Percentiles rank a stretch among this genome's conserved stretches.
Conservation (phyloP, 2,113 vertebrate species). For the Percina caprodes region DNA sequence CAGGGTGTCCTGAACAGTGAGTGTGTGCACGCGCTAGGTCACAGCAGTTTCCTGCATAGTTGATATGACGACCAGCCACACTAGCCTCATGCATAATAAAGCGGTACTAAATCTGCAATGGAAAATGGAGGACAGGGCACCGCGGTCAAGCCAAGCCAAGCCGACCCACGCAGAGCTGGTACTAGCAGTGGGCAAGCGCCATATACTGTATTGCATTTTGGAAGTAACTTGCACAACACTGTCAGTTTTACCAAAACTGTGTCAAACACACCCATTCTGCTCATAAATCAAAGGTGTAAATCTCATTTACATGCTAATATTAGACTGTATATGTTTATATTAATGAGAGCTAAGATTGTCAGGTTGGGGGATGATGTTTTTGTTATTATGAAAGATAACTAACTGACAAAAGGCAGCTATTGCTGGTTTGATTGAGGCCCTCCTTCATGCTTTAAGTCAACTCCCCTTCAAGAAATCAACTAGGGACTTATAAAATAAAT, state of each 20-base stretch:
- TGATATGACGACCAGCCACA: no score
- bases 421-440: conserved; percentile 4
- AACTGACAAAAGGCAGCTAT: background rate
- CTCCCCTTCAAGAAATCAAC: background rate
- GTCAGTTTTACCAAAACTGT: background rate
- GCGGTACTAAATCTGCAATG: no score
- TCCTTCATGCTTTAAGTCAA: background rate
- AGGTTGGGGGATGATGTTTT: background rate
- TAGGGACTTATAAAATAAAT: conserved; percentile 4
- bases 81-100: no score
- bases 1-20: no score
- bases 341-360: background rate
- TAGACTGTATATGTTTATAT: background rate
- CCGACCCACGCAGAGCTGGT: no score
- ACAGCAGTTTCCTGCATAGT: no score
- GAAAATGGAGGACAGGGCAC: no score
- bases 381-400: background rate
- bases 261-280: background rate
- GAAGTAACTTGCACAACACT: no score
- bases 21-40: no score
- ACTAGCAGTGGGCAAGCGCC: no score
- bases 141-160: no score
- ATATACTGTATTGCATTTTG: no score
- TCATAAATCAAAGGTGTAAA: background rate
- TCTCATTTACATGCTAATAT: background rate